Conservation (phyloP, 2,113 vertebrate genomes). For the Podiceps cristatus region DNA sequence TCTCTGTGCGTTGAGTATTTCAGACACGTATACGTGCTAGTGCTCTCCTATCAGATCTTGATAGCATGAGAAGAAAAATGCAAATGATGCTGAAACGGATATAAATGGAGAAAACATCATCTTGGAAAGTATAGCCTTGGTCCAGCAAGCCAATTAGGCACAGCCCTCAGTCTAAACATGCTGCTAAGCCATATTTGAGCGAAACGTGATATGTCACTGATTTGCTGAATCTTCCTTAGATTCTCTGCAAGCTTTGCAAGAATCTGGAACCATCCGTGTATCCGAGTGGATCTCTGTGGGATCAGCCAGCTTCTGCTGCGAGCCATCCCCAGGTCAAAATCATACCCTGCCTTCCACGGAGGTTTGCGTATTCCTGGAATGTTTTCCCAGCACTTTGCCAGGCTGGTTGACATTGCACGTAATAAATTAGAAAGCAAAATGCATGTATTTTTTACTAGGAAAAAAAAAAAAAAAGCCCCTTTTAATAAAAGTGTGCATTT, state of each 20-base stretch:
- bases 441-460: not conserved
- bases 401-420: not conserved
- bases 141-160: not conserved
- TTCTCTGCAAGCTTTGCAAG: not conserved
- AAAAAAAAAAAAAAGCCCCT: not conserved
- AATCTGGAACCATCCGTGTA: not conserved
- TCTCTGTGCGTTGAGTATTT: not conserved
- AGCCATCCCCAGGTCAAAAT: not conserved
- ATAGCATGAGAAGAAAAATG: not conserved
- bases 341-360: not conserved
- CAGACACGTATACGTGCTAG: not conserved
- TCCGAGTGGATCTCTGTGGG: not conserved
- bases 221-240: not conserved
- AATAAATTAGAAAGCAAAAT: not conserved
- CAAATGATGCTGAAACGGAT: not conserved
- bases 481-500: not conserved
- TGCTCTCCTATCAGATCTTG: not conserved
- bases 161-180: not conserved
- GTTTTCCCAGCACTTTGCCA: not conserved
- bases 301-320: not conserved
- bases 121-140: not conserved
- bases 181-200: not conserved
- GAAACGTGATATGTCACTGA: not conserved
- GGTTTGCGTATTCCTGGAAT: not conserved
- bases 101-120: not conserved